Percentiles rank a stretch among this genome's conserved stretches.
Conservation (phyloP, 1,140 invertebrate genomes). For the Matsumurasca onukii region DNA sequence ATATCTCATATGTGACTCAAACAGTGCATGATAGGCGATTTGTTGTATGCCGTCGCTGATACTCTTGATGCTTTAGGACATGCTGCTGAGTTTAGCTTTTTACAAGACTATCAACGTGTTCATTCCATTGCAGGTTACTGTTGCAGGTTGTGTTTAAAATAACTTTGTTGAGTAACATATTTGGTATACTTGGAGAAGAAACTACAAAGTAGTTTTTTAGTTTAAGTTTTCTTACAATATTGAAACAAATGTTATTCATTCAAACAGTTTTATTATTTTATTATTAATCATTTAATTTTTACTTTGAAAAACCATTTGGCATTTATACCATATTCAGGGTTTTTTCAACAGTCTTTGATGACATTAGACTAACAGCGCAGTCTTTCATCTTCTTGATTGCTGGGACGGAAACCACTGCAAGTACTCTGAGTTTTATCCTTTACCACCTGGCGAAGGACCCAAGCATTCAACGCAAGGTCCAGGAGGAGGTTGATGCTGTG, state of each 20-base stretch:
- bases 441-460: constrained; percentile 54
- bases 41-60: too few relatives aligned
- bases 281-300: not conserved
- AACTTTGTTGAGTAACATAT: too few relatives aligned
- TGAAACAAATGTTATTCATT: not conserved
- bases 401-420: constrained; percentile 60
- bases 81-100: too few relatives aligned
- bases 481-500: constrained; percentile 57
- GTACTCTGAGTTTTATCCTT: constrained; percentile 50
- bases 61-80: too few relatives aligned
- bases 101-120: too few relatives aligned
- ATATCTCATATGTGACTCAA: too few relatives aligned
- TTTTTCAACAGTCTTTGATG: not conserved
- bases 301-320: not conserved
- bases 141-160: too few relatives aligned
- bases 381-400: constrained; percentile 53
- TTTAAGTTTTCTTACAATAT: not conserved
- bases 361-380: constrained; percentile 43
- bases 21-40: too few relatives aligned
- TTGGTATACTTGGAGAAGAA: not conserved
- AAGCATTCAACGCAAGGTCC: constrained; percentile 57
- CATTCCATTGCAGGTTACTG: too few relatives aligned
- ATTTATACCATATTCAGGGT: not conserved
- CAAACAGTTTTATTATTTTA: not conserved
- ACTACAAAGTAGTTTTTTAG: not conserved